Evolutionary conservation across 2,888 invertebrate genomes (phyloP).

Genomic region (Pyrgus malvae): DNA sequence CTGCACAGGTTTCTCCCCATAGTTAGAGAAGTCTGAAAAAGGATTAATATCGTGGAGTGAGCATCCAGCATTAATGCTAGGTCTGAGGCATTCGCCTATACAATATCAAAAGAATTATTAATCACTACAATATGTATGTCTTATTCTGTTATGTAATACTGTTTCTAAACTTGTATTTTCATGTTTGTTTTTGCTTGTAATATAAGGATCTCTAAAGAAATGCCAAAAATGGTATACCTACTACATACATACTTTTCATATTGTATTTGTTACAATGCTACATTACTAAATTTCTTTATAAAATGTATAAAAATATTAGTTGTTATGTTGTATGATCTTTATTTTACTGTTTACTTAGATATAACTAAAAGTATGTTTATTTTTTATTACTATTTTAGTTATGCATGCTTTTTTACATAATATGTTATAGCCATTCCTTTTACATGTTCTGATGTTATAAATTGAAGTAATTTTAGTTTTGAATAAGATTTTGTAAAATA

Average conservation of each 20-base stretch:
- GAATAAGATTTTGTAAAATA: not conserved
- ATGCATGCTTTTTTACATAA: constrained; percentile 2
- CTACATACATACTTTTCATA: not conserved
- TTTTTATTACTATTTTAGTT: constrained; percentile 9
- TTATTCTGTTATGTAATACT: too few species aligned
- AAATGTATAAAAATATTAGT: not conserved
- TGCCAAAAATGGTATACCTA: constrained; percentile 13
- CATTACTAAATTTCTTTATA: not conserved
- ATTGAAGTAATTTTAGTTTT: constrained; percentile 9
- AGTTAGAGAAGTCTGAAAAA: too few species aligned
- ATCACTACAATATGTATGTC: too few species aligned
- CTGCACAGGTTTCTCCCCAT: too few species aligned
- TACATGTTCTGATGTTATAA: not conserved
- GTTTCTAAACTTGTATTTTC: too few species aligned
- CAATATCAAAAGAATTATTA: too few species aligned
- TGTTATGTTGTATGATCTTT: constrained; percentile 31
- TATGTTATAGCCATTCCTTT: constrained; percentile 37
- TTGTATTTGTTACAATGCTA: not conserved
- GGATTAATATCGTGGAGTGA: too few species aligned
- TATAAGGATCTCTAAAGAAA: constrained; percentile 6
- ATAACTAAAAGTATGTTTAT: constrained; percentile 12
- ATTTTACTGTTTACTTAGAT: constrained; percentile 24
- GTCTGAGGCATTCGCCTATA: too few species aligned
- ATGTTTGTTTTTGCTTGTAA: too few species aligned
- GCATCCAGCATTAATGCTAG: too few species aligned